Percentiles rank a stretch among this genome's conserved stretches.
phyloP scores from a whole-genome alignment of 2,888 invertebrate species.

The Eudasyphora cyanicolor region DNA sequence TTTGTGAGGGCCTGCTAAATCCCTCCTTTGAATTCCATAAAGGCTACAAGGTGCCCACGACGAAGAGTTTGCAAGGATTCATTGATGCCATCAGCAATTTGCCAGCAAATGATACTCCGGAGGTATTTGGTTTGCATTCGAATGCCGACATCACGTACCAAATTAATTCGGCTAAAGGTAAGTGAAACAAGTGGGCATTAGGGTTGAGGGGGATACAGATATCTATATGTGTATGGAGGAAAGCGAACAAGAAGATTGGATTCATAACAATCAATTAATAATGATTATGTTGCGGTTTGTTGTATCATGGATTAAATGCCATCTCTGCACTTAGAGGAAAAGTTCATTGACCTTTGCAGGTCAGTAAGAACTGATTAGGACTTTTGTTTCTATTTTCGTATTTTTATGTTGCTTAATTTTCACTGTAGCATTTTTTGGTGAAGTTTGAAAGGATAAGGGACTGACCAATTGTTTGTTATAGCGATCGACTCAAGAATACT shows the following conservation, averaged over 20 bases:
- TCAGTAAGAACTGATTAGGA: too few species aligned
- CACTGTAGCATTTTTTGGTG: too few species aligned
- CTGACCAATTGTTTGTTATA: too few species aligned
- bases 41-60: constrained; percentile 94
- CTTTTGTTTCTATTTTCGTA: too few species aligned
- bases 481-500: too few species aligned
- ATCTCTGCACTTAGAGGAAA: too few species aligned
- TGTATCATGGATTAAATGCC: not conserved
- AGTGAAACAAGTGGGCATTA: constrained; percentile 58
- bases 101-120: constrained; percentile 93
- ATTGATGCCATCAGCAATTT: constrained; percentile 92
- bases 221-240: too few species aligned
- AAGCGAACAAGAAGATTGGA: too few species aligned
- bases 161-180: constrained; percentile 95
- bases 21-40: constrained; percentile 96
- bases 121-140: constrained; percentile 97
- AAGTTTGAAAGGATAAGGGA: too few species aligned
- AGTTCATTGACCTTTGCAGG: too few species aligned
- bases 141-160: constrained; percentile 99
- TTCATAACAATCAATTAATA: too few species aligned
- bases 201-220: not conserved
- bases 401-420: too few species aligned
- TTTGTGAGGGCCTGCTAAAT: constrained; percentile 92
- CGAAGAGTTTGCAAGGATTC: constrained; percentile 89
- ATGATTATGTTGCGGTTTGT: constrained; percentile 30